phyloP scores from a whole-genome alignment of 2,797 vertebrate species.

The Melopsittacus undulatus region DNA sequence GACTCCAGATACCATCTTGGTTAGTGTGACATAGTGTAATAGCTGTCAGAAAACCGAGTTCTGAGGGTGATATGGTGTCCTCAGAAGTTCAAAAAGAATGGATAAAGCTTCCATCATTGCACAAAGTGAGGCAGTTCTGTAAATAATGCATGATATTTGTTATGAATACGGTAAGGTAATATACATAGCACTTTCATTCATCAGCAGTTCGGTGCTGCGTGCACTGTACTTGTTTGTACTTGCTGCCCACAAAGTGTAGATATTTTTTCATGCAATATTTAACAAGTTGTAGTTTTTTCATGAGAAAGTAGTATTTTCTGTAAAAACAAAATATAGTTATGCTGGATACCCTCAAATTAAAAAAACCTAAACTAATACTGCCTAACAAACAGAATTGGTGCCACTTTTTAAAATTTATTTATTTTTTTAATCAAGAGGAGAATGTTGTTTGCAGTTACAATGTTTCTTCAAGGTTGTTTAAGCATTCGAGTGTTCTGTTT shows the following conservation, averaged over 20 bases:
- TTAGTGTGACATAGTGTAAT: not conserved
- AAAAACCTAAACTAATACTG: not conserved
- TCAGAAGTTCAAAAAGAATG: conserved; percentile 13
- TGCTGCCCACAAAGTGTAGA: not conserved
- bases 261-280: not conserved
- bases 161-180: not conserved
- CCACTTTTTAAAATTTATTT: not conserved
- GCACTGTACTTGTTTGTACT: not conserved
- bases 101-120: not conserved
- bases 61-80: not conserved
- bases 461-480: conserved; percentile 56
- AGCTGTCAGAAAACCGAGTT: not conserved
- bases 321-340: not conserved
- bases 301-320: not conserved
- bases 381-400: not conserved
- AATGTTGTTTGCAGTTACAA: conserved; percentile 24
- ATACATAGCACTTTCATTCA: not conserved
- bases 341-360: not conserved
- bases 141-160: conserved; percentile 6
- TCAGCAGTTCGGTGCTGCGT: not conserved
- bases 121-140: not conserved
- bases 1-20: not conserved
- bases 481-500: conserved; percentile 45
- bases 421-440: conserved; percentile 26
- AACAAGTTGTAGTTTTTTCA: not conserved